Evolutionary conservation across 2,797 vertebrate genomes (phyloP).

Genomic region (Aeoliscus strigatus): DNA sequence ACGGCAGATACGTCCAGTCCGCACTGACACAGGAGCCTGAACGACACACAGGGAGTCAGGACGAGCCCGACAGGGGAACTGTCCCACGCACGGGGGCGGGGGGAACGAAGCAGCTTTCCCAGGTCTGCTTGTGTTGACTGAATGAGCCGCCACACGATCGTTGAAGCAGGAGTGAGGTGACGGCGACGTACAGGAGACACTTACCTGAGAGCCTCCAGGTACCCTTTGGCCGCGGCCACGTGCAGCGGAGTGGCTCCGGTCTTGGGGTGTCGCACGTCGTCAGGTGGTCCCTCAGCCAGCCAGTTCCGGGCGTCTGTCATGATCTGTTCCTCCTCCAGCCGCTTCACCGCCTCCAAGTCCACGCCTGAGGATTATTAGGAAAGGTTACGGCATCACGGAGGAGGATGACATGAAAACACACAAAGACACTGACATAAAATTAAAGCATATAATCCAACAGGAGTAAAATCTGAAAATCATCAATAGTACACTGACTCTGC

Average conservation of each 20-base stretch:
- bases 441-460: too few species aligned
- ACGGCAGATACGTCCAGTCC: conserved; percentile 81
- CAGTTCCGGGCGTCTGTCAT: conserved; percentile 81
- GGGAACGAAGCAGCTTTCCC: neutral
- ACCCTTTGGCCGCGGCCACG: conserved; percentile 89
- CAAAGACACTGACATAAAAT: too few species aligned
- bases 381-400: too few species aligned
- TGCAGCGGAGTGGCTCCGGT: conserved; percentile 86
- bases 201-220: conserved; percentile 85
- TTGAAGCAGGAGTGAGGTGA: too few species aligned
- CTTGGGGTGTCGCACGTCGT: conserved; percentile 73
- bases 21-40: conserved; percentile 85
- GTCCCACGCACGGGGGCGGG: too few species aligned
- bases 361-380: too few species aligned
- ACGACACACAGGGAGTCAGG: conserved; percentile 1
- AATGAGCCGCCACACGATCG: neutral
- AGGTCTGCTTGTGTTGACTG: too few species aligned
- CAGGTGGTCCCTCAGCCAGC: conserved; percentile 77
- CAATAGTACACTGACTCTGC: too few species aligned
- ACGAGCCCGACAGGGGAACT: neutral
- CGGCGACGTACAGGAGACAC: neutral
- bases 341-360: conserved; percentile 82
- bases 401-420: too few species aligned
- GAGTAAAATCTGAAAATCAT: too few species aligned
- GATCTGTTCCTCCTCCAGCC: conserved; percentile 83